These are phyloP conservation scores for Phlogophora meticulosa DNA, from an alignment of 2,888 invertebrate genomes.

Conservation along the genomic window DNA sequence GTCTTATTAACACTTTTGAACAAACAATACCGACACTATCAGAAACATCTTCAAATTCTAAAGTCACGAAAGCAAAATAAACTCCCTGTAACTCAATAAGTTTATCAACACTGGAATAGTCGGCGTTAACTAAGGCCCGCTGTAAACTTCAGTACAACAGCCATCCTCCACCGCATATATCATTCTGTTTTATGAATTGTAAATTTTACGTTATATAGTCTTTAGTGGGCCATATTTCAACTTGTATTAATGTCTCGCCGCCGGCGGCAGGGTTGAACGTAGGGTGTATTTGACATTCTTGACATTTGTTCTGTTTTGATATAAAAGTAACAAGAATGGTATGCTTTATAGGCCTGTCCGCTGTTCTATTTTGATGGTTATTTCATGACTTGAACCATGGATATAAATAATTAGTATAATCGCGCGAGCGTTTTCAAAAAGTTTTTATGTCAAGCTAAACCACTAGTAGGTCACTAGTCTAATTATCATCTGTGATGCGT, in stretches of 20 bases:
- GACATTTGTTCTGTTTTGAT: conserved; percentile 45
- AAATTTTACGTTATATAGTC: conserved; percentile 90
- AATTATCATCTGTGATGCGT: background rate
- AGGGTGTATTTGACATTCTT: conserved; percentile 55
- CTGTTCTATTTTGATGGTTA: background rate
- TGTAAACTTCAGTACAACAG: conserved; percentile 69
- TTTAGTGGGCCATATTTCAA: conserved; percentile 89
- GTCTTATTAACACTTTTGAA: background rate
- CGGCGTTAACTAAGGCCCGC: conserved; percentile 58
- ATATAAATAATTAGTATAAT: too few species aligned
- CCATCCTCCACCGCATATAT: conserved; percentile 83
- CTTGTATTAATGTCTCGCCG: conserved; percentile 83
- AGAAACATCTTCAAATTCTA: background rate
- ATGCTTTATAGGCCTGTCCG: background rate
- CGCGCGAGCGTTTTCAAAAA: too few species aligned
- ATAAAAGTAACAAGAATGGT: conserved; percentile 33
- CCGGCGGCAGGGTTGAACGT: conserved; percentile 78
- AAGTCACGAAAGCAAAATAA: conserved; percentile 16
- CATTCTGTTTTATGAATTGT: conserved; percentile 90
- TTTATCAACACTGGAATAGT: conserved; percentile 58
- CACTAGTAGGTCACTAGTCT: background rate
- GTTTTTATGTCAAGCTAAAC: background rate
- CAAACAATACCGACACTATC: background rate
- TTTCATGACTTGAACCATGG: background rate
- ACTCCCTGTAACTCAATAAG: conserved; percentile 41